Evolutionary conservation across 2,888 invertebrate species (phyloP).

Genomic region (Strigamia maritima): DNA sequence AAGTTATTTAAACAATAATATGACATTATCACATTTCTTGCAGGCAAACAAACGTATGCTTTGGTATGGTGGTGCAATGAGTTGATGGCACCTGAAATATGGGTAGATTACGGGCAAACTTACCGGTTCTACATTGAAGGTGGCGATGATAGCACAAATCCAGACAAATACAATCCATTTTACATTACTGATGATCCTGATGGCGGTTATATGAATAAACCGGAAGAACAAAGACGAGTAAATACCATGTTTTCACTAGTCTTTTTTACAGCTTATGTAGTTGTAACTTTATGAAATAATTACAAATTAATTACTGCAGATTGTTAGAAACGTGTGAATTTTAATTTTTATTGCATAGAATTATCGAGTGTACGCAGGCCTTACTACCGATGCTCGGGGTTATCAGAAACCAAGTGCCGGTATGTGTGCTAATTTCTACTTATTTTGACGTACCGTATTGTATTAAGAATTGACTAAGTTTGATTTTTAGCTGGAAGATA

Average conservation of each 20-base stretch:
- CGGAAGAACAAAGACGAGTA: conserved; percentile 29
- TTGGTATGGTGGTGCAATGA: conserved; percentile 51
- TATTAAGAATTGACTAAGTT: neutral
- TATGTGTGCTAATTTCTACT: neutral
- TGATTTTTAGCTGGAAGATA: conserved; percentile 35
- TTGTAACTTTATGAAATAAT: no score
- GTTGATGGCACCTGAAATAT: conserved; percentile 51
- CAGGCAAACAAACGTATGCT: conserved; percentile 18
- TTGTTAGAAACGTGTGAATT: neutral
- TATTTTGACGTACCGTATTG: neutral
- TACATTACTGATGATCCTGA: conserved; percentile 47
- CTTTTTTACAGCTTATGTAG: neutral
- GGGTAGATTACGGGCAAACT: conserved; percentile 49
- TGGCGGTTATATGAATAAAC: conserved; percentile 44
- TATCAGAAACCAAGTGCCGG: conserved; percentile 22
- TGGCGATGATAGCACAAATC: conserved; percentile 43
- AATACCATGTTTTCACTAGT: neutral
- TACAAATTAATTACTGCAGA: no score
- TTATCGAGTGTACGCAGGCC: neutral
- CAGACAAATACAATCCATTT: conserved; percentile 47
- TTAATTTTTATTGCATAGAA: neutral
- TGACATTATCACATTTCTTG: neutral
- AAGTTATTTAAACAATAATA: neutral
- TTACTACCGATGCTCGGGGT: conserved; percentile 12
- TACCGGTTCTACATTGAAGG: conserved; percentile 51